phyloP scores from a whole-genome alignment of 2,113 vertebrate species.

The Marmota monax region DNA sequence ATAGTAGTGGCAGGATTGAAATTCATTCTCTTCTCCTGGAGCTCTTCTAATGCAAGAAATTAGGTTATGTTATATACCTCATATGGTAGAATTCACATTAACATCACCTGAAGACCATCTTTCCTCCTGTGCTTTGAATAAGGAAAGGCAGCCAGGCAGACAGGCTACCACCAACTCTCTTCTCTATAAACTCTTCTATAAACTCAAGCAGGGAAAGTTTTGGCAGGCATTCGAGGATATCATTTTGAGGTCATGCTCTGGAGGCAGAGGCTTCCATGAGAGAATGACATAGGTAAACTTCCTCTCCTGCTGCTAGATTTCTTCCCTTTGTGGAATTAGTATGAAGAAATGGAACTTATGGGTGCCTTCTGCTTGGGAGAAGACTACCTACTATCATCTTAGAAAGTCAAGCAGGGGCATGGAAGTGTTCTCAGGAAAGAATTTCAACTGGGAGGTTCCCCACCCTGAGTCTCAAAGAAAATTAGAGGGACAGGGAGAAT shows the following conservation, averaged over 20 bases:
- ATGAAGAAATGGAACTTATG: not conserved
- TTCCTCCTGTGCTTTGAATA: not conserved
- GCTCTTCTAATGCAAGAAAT: not conserved
- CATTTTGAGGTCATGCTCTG: not conserved
- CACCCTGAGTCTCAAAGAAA: not conserved
- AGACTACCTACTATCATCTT: not conserved
- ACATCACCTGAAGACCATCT: not conserved
- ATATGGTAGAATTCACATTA: not conserved
- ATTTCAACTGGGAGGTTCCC: not conserved
- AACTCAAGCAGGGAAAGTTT: not conserved
- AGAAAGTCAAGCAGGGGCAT: not conserved
- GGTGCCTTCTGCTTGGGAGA: not conserved
- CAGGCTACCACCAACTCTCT: not conserved
- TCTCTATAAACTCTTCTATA: too few relatives aligned
- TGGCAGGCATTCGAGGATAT: not conserved
- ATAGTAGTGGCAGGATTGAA: not conserved
- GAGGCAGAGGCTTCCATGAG: not conserved
- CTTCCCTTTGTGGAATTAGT: not conserved
- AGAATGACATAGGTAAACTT: not conserved
- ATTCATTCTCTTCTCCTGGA: not conserved
- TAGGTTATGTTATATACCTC: not conserved
- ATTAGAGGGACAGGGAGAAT: not conserved
- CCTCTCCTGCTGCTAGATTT: not conserved
- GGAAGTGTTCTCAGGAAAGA: constrained; percentile 9
- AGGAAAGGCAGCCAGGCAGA: not conserved